These are phyloP conservation scores for Lanistes nyassanus DNA, from an alignment of 1,140 invertebrate genomes.

Conservation along the genomic window DNA sequence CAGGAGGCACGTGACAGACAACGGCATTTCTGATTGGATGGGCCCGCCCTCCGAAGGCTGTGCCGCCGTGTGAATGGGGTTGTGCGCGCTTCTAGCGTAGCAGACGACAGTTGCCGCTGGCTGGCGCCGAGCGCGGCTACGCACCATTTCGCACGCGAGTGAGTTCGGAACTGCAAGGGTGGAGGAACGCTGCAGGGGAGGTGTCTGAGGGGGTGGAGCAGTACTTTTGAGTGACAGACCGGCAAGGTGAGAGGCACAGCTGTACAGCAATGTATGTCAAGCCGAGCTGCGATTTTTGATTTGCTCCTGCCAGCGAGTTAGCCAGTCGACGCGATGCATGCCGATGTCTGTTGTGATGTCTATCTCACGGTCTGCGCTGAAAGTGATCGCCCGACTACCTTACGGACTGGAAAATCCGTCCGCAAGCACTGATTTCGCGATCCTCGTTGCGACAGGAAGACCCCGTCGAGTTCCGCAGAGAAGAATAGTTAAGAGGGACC, in stretches of 20 bases:
- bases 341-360: no score
- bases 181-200: slow-evolving; percentile 9
- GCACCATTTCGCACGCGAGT: slow-evolving; percentile 21
- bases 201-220: neutral
- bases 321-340: no score
- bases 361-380: no score
- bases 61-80: slow-evolving; percentile 16
- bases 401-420: no score
- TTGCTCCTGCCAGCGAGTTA: no score
- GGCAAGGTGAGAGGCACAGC: slow-evolving; percentile 8
- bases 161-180: slow-evolving; percentile 7
- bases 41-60: neutral
- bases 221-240: neutral
- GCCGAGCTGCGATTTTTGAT: no score
- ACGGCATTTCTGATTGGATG: slow-evolving; percentile 9
- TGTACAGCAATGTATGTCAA: neutral
- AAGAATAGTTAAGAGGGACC: no score
- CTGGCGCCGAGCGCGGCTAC: neutral
- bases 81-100: slow-evolving; percentile 10
- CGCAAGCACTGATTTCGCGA: no score
- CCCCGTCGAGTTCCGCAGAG: no score
- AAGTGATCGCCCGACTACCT: no score
- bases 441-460: no score
- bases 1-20: slow-evolving; percentile 8
- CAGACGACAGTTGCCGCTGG: slow-evolving; percentile 21